phyloP scores from a whole-genome alignment of 2,888 invertebrate species.

The Brachyptera risi region DNA sequence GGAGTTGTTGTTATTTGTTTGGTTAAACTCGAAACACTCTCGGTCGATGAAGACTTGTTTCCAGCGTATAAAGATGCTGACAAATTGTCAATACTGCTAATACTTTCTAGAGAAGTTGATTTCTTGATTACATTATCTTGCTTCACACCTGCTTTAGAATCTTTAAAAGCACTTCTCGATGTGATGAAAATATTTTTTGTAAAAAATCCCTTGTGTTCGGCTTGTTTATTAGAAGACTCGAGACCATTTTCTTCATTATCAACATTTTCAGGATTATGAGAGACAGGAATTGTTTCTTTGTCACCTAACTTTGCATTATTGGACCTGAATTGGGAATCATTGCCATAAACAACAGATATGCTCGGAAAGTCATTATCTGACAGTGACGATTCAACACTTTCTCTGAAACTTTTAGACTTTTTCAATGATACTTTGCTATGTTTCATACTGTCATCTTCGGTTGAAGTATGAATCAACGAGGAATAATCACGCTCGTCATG shows the following conservation, averaged over 20 bases:
- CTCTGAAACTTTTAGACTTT: conserved; percentile 68
- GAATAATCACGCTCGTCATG: conserved; percentile 40
- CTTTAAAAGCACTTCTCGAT: conserved; percentile 23
- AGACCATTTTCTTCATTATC: not conserved
- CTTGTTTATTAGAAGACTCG: not conserved
- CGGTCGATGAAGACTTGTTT: conserved; percentile 51
- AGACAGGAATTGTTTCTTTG: not conserved
- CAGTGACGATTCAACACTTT: conserved; percentile 20
- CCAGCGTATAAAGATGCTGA: conserved; percentile 22
- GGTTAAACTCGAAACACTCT: conserved; percentile 42
- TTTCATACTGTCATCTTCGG: conserved; percentile 42
- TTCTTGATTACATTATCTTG: conserved; percentile 42
- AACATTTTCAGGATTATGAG: not conserved
- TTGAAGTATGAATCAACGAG: conserved; percentile 41
- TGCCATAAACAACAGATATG: not conserved
- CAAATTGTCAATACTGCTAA: conserved; percentile 54
- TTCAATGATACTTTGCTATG: conserved; percentile 55
- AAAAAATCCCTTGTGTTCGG: conserved; percentile 8
- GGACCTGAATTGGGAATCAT: not conserved
- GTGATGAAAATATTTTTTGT: conserved; percentile 17
- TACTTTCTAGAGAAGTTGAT: conserved; percentile 53
- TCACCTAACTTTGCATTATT: not conserved
- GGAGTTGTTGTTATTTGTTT: conserved; percentile 7
- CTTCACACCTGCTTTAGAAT: conserved; percentile 40
- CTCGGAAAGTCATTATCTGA: not conserved